Base-by-base conservation (phyloP, 2,113 vertebrate genomes). In the Gobiocypris rarus region DNA sequence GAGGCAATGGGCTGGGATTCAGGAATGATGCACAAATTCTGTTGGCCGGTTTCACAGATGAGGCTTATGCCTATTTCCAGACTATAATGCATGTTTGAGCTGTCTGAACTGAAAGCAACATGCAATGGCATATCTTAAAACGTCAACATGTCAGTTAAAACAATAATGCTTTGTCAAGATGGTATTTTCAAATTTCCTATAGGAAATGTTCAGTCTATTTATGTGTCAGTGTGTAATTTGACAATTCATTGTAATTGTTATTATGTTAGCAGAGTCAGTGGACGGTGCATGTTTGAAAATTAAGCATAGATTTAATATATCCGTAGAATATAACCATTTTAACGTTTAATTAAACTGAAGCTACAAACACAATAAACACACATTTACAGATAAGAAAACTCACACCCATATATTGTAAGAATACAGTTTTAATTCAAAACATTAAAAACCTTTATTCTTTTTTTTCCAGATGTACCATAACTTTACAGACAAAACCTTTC, bases 401-500 rank as follows among this genome's bases (percentile, higher is more conserved):
- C 31, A 69, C 31, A 38, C 65, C 8, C 63, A 38, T 1, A 22
- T 69, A 38, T 19, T 22, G 31, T 69, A 9, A 69, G 65, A 67
- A 69, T 69, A 71, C 38, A 45, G 69, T 43, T 43, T 43, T 43
- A n/a, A 45, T 71, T 71, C 10, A 71, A 71, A 71, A 43, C 38
- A 13, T 70, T 43, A 43, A 24, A 70, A 70, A 43, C 9, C 38
- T 70, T 70, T 43, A 70, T 70, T 70, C 1, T 13, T 7, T 22
- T 22, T 24, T 71, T 13, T 22, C 1, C 65, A 69, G 31, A 38
- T 38, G 9, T 38, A 38, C 17, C 9, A 31, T 38, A 19, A 9
- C 69, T 71, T 71, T 71, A 71, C 22, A 70, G 19, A 43, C 4
- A 70, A 43, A 41, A 5, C 0, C 2, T 22, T 70, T 43, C 5